Evolutionary conservation across 2,113 vertebrate species (phyloP).

Genomic region (Chauna torquata): DNA sequence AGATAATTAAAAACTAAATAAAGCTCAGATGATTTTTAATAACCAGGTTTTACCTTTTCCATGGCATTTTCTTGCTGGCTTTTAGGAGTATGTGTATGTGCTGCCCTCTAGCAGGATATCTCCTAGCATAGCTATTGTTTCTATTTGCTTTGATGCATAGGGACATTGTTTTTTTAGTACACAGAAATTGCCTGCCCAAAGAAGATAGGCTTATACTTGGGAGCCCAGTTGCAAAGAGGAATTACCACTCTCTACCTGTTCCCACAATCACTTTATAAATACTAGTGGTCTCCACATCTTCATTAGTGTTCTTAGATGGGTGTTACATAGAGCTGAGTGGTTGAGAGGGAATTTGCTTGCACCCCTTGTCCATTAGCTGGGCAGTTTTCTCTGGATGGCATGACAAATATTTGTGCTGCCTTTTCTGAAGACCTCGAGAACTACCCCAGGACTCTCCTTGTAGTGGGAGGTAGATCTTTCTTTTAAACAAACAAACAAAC

Average conservation of each 20-base stretch:
- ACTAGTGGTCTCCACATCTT: not conserved
- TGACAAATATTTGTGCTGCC: not conserved
- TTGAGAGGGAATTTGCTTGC: not conserved
- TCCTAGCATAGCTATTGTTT: not conserved
- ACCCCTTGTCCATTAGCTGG: not conserved
- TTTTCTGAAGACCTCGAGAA: not conserved
- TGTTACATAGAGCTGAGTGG: not conserved
- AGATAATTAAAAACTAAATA: not conserved
- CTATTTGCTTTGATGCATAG: not conserved
- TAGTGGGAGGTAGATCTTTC: not conserved
- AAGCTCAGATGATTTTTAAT: not conserved
- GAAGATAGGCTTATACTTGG: not conserved
- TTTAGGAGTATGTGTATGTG: not conserved
- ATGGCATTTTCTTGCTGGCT: not conserved
- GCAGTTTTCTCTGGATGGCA: not conserved
- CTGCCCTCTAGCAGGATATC: slow-evolving; percentile 52
- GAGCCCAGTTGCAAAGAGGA: not conserved
- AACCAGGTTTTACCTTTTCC: not conserved
- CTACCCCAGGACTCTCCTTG: not conserved
- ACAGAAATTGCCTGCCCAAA: not conserved
- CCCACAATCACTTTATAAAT: not conserved
- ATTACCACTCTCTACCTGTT: not conserved
- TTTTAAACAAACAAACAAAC: not conserved
- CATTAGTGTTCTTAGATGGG: not conserved
- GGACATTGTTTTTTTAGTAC: not conserved